Conservation (phyloP, 2,113 vertebrate species). For the Sula dactylatra region DNA sequence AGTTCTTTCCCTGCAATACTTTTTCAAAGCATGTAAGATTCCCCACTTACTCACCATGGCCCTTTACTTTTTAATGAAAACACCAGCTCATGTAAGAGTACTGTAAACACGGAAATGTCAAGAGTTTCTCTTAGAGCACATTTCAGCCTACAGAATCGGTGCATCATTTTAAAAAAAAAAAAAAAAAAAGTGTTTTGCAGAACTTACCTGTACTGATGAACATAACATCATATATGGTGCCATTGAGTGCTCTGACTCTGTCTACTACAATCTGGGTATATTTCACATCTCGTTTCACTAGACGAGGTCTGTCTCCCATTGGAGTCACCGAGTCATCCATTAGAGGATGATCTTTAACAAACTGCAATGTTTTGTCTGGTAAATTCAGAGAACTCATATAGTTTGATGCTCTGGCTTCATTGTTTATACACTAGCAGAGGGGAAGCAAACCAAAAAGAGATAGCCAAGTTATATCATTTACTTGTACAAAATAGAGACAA, state of each 20-base stretch:
- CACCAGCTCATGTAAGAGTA: neutral
- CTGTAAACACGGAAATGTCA: neutral
- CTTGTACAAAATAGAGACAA: neutral
- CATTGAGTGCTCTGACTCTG: conserved; percentile 84
- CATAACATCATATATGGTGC: conserved; percentile 85
- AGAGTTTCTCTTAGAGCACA: neutral
- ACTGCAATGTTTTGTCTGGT: conserved; percentile 94
- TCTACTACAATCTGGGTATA: conserved; percentile 97
- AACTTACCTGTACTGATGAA: conserved; percentile 89
- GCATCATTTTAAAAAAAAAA: too few relatives aligned
- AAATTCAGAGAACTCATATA: conserved; percentile 87
- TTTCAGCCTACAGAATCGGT: neutral
- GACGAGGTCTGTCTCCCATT: conserved; percentile 81
- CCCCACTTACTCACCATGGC: neutral
- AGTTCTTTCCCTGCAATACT: neutral
- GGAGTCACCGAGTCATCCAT: conserved; percentile 92
- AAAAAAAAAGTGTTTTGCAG: neutral
- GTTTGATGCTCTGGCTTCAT: conserved; percentile 80
- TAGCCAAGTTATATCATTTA: neutral
- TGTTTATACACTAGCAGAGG: conserved; percentile 83
- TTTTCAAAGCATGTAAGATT: neutral
- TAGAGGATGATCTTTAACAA: conserved; percentile 94
- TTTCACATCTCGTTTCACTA: conserved; percentile 86
- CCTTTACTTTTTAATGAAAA: neutral
- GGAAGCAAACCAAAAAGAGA: neutral